Evolutionary conservation across 1,140 invertebrate genomes (phyloP).

Genomic region (Drosophila pachea): DNA sequence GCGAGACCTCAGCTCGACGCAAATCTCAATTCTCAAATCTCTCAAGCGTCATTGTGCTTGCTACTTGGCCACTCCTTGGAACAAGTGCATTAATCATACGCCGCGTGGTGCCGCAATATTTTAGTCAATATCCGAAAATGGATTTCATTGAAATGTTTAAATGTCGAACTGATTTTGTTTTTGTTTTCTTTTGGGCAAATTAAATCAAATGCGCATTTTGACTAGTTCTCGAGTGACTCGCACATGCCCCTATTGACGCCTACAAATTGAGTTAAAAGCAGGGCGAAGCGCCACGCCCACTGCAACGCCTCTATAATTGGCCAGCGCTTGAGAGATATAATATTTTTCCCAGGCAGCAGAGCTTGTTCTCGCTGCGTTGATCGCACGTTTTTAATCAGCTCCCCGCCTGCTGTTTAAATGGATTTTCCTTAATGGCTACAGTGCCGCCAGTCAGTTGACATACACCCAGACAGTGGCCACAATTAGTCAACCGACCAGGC

Average conservation of each 20-base stretch:
- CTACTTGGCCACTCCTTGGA: conserved; percentile 27
- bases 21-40: conserved; percentile 53
- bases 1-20: no score
- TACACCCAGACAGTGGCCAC: not conserved
- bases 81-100: conserved; percentile 57
- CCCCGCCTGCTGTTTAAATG: conserved; percentile 1
- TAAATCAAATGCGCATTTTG: conserved; percentile 42
- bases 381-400: conserved; percentile 40
- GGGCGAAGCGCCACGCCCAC: conserved; percentile 50
- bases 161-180: conserved; percentile 12
- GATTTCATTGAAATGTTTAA: conserved; percentile 40
- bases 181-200: conserved; percentile 14
- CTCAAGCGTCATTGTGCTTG: conserved; percentile 49
- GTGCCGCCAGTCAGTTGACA: conserved; percentile 6
- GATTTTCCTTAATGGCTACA: not conserved
- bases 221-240: conserved; percentile 1
- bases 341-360: conserved; percentile 47
- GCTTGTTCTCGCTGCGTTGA: no score
- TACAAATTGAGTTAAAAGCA: conserved; percentile 40
- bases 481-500: conserved; percentile 17
- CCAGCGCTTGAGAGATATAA: conserved; percentile 19
- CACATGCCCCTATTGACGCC: conserved; percentile 20
- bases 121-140: conserved; percentile 10
- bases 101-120: conserved; percentile 38
- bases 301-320: conserved; percentile 46